Evolutionary conservation across 2,888 invertebrate genomes (phyloP), one percentile per base, ranked within the genome.

Genomic region (Galerucella pusilla): DNA sequence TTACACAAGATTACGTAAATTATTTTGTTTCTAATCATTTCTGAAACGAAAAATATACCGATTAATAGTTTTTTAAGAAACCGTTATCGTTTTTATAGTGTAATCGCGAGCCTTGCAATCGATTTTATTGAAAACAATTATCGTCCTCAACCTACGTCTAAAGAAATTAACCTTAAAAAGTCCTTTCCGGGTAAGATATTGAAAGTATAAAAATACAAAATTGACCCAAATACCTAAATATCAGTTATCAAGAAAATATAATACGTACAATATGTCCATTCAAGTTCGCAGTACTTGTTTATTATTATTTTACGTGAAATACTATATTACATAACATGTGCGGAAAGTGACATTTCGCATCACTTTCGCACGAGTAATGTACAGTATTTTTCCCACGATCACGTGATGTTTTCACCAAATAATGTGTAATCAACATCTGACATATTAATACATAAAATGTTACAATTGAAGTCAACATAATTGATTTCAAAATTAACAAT

Each of bases 221-320:
- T 57, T 57, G 57, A 57, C 57, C 57, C 20, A 57, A 57, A 57
- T 57, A 20, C n/a, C n/a, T n/a, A n/a, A n/a, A n/a, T n/a, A n/a
- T n/a, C 10, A 9, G 16, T 16, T 52, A 52, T n/a, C 35, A 35
- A 49, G 14, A 10, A 49, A 49, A 49, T 12, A 49, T 12, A 49
- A 12, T 12, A 2, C 3, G 14, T 49, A 49, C 49, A 35, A 35
- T 35, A 4, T 4, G 35, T 35, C 35, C 35, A 35, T 35, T 35
- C 35, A 35, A 2, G 28, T 28, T 28, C 2, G 28, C n/a, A n/a
- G n/a, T 35, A 35, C 35, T 35, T 35, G 35, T 35, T 35, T 1
- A 28, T 28, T 2, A 28, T 28, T 28, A 28, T n/a, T n/a, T n/a
- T n/a, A n/a, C n/a, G n/a, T n/a, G n/a, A n/a, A n/a, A n/a, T n/a